Conservation (phyloP, 2,113 vertebrate species). For the Fregata magnificens region DNA sequence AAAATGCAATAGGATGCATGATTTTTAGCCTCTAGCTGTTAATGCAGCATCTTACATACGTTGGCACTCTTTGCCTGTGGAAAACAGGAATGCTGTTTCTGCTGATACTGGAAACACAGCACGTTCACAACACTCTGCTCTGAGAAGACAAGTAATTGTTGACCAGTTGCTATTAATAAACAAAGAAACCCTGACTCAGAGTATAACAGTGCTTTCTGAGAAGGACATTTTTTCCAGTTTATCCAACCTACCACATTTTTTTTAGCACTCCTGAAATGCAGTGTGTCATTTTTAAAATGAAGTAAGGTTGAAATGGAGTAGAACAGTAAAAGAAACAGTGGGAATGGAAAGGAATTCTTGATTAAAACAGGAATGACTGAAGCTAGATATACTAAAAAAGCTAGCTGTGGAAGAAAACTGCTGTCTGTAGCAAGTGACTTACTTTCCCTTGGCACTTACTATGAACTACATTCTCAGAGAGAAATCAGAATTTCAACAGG, state of each 20-base stretch:
- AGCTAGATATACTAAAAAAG: neutral
- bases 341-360: neutral
- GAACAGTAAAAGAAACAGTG: neutral
- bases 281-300: neutral
- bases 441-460: neutral
- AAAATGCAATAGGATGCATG: slow-evolving; percentile 32
- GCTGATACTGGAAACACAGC: neutral
- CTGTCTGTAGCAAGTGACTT: neutral
- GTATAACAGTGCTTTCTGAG: neutral
- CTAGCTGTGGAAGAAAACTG: neutral
- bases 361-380: neutral
- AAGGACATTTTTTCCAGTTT: neutral
- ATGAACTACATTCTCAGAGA: neutral
- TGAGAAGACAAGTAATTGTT: neutral
- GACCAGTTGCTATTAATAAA: slow-evolving; percentile 14
- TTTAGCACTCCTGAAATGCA: neutral
- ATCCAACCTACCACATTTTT: neutral
- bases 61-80: neutral
- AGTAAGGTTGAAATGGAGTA: neutral
- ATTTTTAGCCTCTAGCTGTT: slow-evolving; percentile 20
- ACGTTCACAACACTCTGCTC: neutral
- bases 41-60: neutral
- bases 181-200: neutral
- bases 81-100: neutral
- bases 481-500: neutral